phyloP scores from a whole-genome alignment of 2,113 vertebrate genomes.

The Butorides virescens region DNA sequence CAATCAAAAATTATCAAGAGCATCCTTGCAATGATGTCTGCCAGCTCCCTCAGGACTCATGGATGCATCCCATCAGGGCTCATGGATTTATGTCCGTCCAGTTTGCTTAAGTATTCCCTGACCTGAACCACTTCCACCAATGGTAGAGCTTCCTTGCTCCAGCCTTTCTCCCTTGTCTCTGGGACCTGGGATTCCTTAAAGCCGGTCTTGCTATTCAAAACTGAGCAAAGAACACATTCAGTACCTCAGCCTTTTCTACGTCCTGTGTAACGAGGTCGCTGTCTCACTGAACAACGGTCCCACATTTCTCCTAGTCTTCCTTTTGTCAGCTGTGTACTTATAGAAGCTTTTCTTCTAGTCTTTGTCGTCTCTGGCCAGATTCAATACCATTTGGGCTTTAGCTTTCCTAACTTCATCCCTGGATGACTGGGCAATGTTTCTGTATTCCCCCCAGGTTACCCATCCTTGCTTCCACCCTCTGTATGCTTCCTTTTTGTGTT shows the following conservation, averaged over 20 bases:
- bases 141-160: background rate
- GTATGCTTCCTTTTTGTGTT: background rate
- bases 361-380: background rate
- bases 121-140: background rate
- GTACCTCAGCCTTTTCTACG: background rate
- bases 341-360: background rate
- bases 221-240: background rate
- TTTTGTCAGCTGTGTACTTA: background rate
- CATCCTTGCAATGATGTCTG: background rate
- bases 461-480: background rate
- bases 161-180: background rate
- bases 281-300: background rate
- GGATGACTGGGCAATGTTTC: background rate
- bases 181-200: background rate
- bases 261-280: background rate
- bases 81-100: background rate
- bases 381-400: background rate
- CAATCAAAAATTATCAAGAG: background rate
- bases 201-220: background rate
- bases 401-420: background rate
- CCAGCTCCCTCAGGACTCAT: background rate
- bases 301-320: background rate
- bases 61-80: background rate
- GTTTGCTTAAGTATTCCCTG: background rate
- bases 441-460: background rate